These are phyloP conservation scores for Marcusenius ussheri DNA, from an alignment of 2,113 vertebrate species.

Conservation along the genomic window DNA sequence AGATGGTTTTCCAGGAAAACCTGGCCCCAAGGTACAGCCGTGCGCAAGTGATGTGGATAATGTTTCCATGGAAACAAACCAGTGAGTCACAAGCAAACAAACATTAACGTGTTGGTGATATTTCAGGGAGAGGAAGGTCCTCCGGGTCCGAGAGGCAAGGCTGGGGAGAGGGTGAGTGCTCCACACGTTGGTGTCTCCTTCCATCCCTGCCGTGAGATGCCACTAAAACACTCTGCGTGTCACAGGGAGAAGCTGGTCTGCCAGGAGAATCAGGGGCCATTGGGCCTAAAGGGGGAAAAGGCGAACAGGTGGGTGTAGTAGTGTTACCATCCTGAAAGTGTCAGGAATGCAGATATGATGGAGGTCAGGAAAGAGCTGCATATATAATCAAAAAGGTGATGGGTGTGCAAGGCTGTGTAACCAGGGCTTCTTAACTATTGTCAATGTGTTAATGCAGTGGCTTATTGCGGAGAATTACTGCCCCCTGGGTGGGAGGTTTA, in stretches of 20 bases:
- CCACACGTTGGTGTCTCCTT: background rate
- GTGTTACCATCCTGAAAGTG: background rate
- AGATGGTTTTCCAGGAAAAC: conserved; percentile 64
- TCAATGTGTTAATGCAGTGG: background rate
- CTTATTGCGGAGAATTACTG: background rate
- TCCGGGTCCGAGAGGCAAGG: conserved; percentile 60
- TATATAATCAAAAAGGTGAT: background rate
- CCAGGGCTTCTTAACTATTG: background rate
- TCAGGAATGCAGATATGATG: background rate
- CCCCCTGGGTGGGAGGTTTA: background rate
- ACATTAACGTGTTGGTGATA: background rate
- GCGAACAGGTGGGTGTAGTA: conserved; percentile 46
- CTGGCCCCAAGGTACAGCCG: conserved; percentile 58
- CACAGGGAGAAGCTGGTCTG: conserved; percentile 57
- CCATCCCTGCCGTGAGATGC: background rate
- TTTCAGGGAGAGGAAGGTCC: conserved; percentile 60
- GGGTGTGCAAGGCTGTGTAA: background rate
- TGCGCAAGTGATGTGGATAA: background rate
- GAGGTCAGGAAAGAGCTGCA: background rate
- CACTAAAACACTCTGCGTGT: background rate
- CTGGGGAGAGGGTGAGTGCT: conserved; percentile 58
- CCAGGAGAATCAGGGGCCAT: conserved; percentile 49
- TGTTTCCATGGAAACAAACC: background rate
- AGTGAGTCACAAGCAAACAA: background rate
- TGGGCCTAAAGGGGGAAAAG: conserved; percentile 58